Evolutionary conservation across 2,888 invertebrate genomes (phyloP), one percentile per base, ranked within the genome.

Genomic region (Lochmaea capreae): DNA sequence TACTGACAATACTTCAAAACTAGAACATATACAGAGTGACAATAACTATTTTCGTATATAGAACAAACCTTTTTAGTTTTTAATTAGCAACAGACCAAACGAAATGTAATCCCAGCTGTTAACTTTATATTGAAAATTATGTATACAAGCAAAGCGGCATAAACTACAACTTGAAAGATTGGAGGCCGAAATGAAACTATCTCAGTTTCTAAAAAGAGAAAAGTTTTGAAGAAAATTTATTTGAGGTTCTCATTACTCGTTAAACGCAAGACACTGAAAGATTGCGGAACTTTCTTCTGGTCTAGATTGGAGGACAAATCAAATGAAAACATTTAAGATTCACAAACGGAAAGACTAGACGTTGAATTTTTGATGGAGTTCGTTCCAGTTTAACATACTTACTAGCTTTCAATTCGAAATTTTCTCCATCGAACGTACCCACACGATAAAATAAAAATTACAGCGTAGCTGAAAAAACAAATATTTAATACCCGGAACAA

Each of bases 341-440:
- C 72, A 67, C 72, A 67, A 72, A 72, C 72, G 33, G 72, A 43
- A 72, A 57, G 18, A 67, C 54, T 67, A 72, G 52, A 72, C 63
- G 54, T 67, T 67, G 63, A 72, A 72, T 54, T 72, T 72, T 72
- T 72, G 67, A 72, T 72, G 62, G 72, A 72, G 67, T 72, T 72
- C 67, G 67, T 63, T 67, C 18, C 18, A 72, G 67, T 72, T 67
- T 63, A 72, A 72, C 72, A 72, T 72, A 67, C 67, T 72, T 67
- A 67, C 67, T 22, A 62, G 43, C 59, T 33, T 72, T 67, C 57
- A 54, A 63, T 33, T 66, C 67, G 67, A 26, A 63, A 72, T 62
- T 61, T 52, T 46, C 57, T 63, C 72, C 67, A 67, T 62, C 10
- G 22, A 46, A 33, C 49, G 14, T 49, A n/a, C 49, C 49, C n/a